Conservation (phyloP, 2,797 vertebrate genomes). For the Enteromius afrohamiltoni region DNA sequence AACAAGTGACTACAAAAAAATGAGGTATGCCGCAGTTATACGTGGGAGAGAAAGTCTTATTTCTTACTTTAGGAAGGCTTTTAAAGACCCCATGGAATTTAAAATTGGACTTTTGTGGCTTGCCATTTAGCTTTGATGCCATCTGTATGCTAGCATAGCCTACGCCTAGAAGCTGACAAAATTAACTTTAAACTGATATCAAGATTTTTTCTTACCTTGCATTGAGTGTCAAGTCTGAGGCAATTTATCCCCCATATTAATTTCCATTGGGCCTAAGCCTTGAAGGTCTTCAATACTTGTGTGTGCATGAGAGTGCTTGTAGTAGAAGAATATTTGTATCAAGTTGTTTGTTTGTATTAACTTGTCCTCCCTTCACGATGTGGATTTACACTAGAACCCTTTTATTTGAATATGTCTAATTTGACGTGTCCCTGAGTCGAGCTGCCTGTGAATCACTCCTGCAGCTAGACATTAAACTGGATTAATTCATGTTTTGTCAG, state of each 20-base stretch:
- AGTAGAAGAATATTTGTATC: background rate
- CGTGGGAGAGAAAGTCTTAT: background rate
- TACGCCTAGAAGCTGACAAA: background rate
- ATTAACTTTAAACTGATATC: background rate
- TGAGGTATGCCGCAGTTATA: background rate
- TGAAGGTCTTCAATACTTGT: background rate
- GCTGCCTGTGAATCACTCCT: conserved; percentile 28
- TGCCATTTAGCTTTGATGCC: conserved; percentile 11
- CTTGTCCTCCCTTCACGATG: background rate
- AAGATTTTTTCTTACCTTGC: conserved; percentile 14
- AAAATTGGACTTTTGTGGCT: background rate
- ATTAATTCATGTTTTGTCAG: conserved; percentile 35
- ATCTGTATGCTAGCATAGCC: background rate
- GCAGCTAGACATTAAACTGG: conserved; percentile 24
- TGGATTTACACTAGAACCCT: conserved; percentile 8
- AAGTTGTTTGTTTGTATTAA: conserved; percentile 6
- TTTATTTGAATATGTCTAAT: conserved; percentile 21
- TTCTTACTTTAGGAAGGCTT: background rate
- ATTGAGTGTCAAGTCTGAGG: background rate
- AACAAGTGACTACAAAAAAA: conserved; percentile 4
- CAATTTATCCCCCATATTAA: conserved; percentile 6
- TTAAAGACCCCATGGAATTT: conserved; percentile 11
- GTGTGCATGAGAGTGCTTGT: background rate
- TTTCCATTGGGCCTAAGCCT: background rate
- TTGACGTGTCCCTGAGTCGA: conserved; percentile 20